Evolutionary conservation across 1,140 invertebrate genomes (phyloP), one percentile per base, ranked within the genome.

Genomic region (Ostrea edulis): DNA sequence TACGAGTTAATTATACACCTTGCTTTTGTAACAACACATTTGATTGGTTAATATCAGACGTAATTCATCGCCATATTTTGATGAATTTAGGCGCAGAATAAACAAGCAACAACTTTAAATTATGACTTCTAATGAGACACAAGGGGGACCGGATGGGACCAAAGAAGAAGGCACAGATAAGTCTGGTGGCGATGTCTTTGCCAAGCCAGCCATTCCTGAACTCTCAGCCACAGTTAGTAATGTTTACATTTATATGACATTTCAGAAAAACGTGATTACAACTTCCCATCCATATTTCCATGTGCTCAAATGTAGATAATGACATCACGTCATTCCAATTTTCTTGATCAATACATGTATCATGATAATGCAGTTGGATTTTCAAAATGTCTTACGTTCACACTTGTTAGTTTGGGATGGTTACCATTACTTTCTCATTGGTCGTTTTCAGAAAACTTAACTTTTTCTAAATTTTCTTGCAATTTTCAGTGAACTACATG

Each of bases 21-120:
- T 77, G 25, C 35, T 17, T 62, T 77, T 77, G 68, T 77, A 77
- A 25, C 68, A 77, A 35, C 11, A 77, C 22, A 35, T 77, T 77
- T 77, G 22, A 77, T 77, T 77, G 68, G 68, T 35, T 35, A 14
- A 29, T 77, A 77, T 11, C 22, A 35, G 14, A 25, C 22, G 22
- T 77, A 77, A 77, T 77, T 77, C 68, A 29, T 77, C 68, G 68
- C 68, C 68, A 77, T 77, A 77, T 77, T 77, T 77, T 77, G 68
- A 77, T 77, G 25, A 44, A 77, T 77, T 77, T 77, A 22, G 68
- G 68, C 68, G 68, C 68, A 77, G 68, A 35, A 29, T 44, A 44
- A 77, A 77, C 22, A 62, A 77, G 25, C 4, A 25, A 77, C 22
- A 62, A 62, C 5, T 44, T 44, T n/a, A n/a, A 44, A 62, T 62